Evolutionary conservation across 64 coral and sea anemone species (phyloP).

Genomic region (Montipora sp.): DNA sequence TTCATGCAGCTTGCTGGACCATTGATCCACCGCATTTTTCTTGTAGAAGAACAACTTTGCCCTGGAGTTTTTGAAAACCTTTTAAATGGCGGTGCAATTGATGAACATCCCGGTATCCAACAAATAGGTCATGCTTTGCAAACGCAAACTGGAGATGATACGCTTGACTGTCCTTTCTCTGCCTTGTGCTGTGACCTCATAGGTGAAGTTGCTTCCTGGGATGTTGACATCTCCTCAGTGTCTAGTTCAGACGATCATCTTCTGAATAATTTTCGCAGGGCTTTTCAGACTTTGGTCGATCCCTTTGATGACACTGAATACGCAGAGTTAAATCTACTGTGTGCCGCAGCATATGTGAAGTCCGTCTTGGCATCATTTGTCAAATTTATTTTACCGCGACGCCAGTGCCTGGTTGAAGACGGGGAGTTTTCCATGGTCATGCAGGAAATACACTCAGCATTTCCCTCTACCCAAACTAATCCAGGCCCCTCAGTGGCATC

Average conservation of each 20-base stretch:
- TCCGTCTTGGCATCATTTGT: conserved; percentile 64
- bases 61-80: conserved; percentile 64
- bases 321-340: conserved; percentile 47
- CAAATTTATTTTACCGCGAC: conserved; percentile 30
- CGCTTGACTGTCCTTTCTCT: conserved; percentile 61
- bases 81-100: conserved; percentile 23
- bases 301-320: not conserved
- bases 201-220: conserved; percentile 68
- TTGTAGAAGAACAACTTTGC: conserved; percentile 53
- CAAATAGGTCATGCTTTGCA: conserved; percentile 59
- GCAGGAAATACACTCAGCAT: conserved; percentile 44
- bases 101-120: conserved; percentile 70
- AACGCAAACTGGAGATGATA: not conserved
- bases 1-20: conserved; percentile 61
- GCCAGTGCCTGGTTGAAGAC: conserved; percentile 39
- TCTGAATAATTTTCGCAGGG: conserved; percentile 58
- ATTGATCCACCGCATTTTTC: conserved; percentile 74
- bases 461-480: not conserved
- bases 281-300: conserved; percentile 32
- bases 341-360: conserved; percentile 70
- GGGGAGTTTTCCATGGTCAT: conserved; percentile 68
- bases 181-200: conserved; percentile 92
- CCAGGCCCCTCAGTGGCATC: not conserved
- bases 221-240: conserved; percentile 43
- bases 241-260: conserved; percentile 57